These are phyloP conservation scores for Conchocele bisecta DNA, from an alignment of 2,888 invertebrate genomes.

Conservation along the genomic window DNA sequence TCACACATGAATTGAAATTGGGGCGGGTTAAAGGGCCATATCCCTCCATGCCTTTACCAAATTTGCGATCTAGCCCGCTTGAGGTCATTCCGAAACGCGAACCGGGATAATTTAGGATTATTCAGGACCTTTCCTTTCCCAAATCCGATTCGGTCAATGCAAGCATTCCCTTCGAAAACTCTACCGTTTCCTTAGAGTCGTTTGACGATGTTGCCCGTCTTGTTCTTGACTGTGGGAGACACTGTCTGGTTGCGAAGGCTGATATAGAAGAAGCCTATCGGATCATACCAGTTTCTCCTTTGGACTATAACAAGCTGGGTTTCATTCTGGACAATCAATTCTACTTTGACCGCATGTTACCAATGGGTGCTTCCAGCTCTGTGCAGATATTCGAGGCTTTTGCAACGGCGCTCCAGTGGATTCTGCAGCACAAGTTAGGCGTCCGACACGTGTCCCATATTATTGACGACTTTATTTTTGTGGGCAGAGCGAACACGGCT, in stretches of 20 bases:
- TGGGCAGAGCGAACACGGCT: background rate
- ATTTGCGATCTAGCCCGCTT: conserved; percentile 40
- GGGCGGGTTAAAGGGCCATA: conserved; percentile 31
- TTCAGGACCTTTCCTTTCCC: conserved; percentile 50
- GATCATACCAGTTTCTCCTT: conserved; percentile 45
- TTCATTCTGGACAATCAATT: conserved; percentile 37
- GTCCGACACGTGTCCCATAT: conserved; percentile 29
- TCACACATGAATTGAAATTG: conserved; percentile 19
- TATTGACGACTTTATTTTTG: conserved; percentile 37
- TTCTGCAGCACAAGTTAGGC: conserved; percentile 6
- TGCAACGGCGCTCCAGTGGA: conserved; percentile 26
- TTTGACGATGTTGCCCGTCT: conserved; percentile 16
- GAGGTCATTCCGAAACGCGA: conserved; percentile 41
- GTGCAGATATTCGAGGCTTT: conserved; percentile 20
- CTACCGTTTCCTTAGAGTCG: conserved; percentile 2
- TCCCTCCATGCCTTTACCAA: conserved; percentile 11
- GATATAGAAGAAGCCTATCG: conserved; percentile 56
- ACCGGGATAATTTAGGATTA: conserved; percentile 26
- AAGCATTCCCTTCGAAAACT: background rate
- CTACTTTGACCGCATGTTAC: conserved; percentile 25
- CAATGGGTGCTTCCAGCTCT: conserved; percentile 20
- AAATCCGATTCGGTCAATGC: too few relatives aligned
- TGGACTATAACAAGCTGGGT: conserved; percentile 42
- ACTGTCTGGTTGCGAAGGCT: conserved; percentile 39
- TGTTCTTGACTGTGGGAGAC: conserved; percentile 21